phyloP scores from a whole-genome alignment of 2,113 vertebrate genomes.

The Rhinopomastus cyanomelas region DNA sequence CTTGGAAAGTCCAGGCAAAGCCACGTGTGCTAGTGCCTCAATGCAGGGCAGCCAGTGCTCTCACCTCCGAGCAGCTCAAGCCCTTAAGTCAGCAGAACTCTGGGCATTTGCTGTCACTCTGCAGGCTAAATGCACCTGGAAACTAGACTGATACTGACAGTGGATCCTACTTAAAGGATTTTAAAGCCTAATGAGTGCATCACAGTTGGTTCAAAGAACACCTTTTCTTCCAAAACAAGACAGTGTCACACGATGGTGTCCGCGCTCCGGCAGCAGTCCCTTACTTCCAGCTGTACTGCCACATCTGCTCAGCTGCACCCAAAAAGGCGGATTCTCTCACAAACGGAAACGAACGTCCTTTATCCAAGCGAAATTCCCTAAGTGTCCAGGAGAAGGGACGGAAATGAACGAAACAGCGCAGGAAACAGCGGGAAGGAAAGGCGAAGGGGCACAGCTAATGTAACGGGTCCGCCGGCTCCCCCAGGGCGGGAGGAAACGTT shows the following conservation, averaged over 20 bases:
- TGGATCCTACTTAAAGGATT: background rate
- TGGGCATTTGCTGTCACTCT: background rate
- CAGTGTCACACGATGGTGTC: accelerated
- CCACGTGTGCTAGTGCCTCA: accelerated
- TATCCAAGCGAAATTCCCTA: background rate
- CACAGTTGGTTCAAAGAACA: background rate
- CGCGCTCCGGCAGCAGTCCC: background rate
- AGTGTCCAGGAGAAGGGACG: background rate
- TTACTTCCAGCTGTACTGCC: background rate
- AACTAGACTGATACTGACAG: background rate
- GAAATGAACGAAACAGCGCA: slow-evolving; percentile 17
- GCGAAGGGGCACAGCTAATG: background rate
- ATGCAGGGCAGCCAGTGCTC: accelerated
- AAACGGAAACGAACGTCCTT: background rate
- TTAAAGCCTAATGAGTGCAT: background rate
- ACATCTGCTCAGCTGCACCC: background rate
- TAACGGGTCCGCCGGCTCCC: background rate
- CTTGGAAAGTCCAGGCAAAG: background rate
- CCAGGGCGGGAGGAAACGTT: background rate
- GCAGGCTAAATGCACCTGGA: background rate
- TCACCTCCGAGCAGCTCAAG: background rate
- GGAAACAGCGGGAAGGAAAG: background rate
- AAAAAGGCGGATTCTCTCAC: background rate
- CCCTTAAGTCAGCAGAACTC: background rate
- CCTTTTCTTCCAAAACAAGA: too few relatives aligned